Percentiles rank a stretch among this genome's conserved stretches.
Evolutionary conservation across 92 coral and sea anemone species (phyloP).

Genomic region (Meandrina meandrites): DNA sequence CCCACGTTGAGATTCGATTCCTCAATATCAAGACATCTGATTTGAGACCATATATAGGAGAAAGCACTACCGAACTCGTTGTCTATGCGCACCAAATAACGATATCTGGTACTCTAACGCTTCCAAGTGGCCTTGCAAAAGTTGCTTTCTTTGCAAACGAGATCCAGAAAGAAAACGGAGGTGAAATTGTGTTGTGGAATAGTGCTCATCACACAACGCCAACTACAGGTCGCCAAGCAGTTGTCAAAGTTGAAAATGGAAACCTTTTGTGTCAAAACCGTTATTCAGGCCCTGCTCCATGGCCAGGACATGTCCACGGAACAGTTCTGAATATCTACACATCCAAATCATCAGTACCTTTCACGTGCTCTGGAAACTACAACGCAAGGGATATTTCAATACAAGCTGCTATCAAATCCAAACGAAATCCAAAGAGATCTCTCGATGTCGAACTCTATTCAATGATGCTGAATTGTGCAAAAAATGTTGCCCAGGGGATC

Average conservation of each 20-base stretch:
- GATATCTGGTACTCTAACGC: conserved; percentile 33
- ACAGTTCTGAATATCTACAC: conserved; percentile 48
- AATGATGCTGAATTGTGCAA: conserved; percentile 41
- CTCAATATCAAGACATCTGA: conserved; percentile 33
- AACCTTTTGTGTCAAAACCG: conserved; percentile 45
- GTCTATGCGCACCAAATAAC: conserved; percentile 49
- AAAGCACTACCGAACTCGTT: conserved; percentile 20
- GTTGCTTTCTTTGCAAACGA: conserved; percentile 50
- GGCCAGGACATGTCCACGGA: conserved; percentile 30
- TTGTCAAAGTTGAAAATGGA: conserved; percentile 29
- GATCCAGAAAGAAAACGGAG: conserved; percentile 42
- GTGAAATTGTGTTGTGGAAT: conserved; percentile 17
- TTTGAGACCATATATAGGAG: conserved; percentile 17
- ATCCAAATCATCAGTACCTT: conserved; percentile 31
- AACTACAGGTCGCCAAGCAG: conserved; percentile 25
- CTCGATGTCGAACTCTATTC: conserved; percentile 30
- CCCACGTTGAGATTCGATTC: conserved; percentile 38
- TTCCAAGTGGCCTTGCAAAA: conserved; percentile 28
- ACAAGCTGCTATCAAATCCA: conserved; percentile 47
- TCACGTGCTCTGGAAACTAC: conserved; percentile 53
- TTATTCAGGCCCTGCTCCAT: conserved; percentile 8
- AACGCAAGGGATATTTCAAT: conserved; percentile 36
- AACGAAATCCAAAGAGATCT: conserved; percentile 15
- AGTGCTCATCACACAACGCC: background rate
- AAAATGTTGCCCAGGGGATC: conserved; percentile 41